Conservation (phyloP, 1,140 invertebrate species). For the Vanessa atalanta region DNA sequence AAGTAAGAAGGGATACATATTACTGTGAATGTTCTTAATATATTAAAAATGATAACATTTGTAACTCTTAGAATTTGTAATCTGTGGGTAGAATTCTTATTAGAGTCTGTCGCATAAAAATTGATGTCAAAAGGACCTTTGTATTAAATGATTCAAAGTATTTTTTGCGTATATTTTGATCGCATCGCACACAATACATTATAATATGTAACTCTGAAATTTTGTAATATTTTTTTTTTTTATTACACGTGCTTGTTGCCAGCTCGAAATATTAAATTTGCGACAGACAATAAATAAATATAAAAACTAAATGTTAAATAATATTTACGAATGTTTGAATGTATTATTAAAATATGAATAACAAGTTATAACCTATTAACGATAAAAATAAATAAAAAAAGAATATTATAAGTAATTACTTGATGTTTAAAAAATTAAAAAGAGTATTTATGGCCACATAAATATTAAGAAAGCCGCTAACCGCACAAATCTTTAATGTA, state of each 20-base stretch:
- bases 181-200: no score
- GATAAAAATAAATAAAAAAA: no score
- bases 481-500: slow-evolving; percentile 8
- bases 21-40: no score
- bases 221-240: no score
- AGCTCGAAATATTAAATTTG: no score
- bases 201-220: no score
- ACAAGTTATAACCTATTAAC: neutral
- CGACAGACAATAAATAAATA: no score
- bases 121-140: no score
- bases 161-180: no score
- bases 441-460: neutral
- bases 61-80: neutral
- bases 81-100: neutral
- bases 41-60: neutral
- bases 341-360: neutral
- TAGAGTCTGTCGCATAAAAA: neutral
- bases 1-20: no score
- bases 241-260: no score
- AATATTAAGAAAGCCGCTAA: slow-evolving; percentile 1
- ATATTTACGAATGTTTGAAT: neutral
- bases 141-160: no score
- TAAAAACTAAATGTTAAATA: neutral
- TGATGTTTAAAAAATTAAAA: slow-evolving; percentile 8
- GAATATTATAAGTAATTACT: neutral